Conservation (phyloP, 2,113 vertebrate genomes). For the Hypanus sabinus region DNA sequence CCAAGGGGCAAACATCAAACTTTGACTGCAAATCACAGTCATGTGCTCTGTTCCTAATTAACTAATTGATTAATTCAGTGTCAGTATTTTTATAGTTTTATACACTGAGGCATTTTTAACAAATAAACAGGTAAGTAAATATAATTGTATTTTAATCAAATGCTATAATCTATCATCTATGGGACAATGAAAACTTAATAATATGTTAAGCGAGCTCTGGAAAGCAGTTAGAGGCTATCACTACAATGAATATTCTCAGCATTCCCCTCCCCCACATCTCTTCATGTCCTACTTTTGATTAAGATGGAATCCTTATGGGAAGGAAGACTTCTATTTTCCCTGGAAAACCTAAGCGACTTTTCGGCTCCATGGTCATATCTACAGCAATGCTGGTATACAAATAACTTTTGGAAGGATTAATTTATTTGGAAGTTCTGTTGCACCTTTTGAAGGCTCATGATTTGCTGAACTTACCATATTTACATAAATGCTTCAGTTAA, state of each 20-base stretch:
- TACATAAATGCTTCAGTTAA: not conserved
- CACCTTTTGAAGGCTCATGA: not conserved
- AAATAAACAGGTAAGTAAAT: not conserved
- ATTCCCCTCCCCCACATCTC: not conserved
- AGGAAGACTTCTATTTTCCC: not conserved
- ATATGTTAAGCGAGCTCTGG: not conserved
- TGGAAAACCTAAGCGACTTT: not conserved
- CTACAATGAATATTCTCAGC: not conserved
- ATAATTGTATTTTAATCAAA: not conserved
- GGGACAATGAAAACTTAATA: not conserved
- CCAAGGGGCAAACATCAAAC: not conserved
- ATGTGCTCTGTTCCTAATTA: not conserved
- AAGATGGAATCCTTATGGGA: not conserved
- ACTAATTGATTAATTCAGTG: not conserved
- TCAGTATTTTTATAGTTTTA: not conserved
- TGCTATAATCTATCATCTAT: not conserved
- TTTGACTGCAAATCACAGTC: not conserved
- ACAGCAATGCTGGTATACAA: not conserved
- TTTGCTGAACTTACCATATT: not conserved
- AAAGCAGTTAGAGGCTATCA: not conserved
- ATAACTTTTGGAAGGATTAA: not conserved
- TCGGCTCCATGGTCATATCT: not conserved
- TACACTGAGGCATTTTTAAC: not conserved
- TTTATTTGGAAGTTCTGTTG: not conserved
- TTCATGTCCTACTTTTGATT: not conserved